These are phyloP conservation scores for Mirounga angustirostris DNA, from an alignment of 2,113 vertebrate genomes.

Conservation along the genomic window DNA sequence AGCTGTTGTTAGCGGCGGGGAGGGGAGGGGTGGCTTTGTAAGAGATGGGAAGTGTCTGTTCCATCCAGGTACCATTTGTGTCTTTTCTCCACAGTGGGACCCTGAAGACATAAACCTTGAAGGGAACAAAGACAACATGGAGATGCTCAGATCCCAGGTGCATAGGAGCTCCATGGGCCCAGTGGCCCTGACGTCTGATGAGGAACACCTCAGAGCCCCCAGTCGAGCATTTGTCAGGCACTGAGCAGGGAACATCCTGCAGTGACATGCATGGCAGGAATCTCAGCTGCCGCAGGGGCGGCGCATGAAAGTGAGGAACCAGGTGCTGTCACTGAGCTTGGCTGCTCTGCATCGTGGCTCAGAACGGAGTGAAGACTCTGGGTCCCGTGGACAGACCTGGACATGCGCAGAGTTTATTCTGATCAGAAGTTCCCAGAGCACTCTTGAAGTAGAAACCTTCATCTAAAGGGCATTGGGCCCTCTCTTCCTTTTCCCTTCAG, in stretches of 20 bases:
- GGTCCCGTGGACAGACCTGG: neutral
- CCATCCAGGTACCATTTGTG: neutral
- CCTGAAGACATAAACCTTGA: conserved; percentile 85
- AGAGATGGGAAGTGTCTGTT: neutral
- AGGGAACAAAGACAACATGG: conserved; percentile 75
- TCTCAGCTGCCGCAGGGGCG: neutral
- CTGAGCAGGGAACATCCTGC: neutral
- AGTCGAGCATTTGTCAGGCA: neutral
- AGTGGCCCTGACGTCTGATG: conserved; percentile 49
- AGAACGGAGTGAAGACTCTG: neutral
- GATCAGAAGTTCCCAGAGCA: neutral
- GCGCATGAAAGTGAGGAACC: neutral
- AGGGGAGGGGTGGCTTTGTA: neutral
- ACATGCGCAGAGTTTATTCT: neutral
- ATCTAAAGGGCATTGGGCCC: neutral
- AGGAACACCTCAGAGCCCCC: neutral
- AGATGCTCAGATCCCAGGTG: conserved; percentile 28
- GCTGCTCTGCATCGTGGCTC: neutral
- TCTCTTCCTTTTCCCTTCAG: neutral
- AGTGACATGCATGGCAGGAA: neutral
- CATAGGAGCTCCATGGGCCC: conserved; percentile 7
- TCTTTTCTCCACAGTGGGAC: conserved; percentile 87
- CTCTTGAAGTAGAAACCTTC: neutral
- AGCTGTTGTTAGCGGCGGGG: neutral
- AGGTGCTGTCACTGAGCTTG: neutral